phyloP scores from a whole-genome alignment of 1,140 invertebrate genomes.

The Halesus radiatus region DNA sequence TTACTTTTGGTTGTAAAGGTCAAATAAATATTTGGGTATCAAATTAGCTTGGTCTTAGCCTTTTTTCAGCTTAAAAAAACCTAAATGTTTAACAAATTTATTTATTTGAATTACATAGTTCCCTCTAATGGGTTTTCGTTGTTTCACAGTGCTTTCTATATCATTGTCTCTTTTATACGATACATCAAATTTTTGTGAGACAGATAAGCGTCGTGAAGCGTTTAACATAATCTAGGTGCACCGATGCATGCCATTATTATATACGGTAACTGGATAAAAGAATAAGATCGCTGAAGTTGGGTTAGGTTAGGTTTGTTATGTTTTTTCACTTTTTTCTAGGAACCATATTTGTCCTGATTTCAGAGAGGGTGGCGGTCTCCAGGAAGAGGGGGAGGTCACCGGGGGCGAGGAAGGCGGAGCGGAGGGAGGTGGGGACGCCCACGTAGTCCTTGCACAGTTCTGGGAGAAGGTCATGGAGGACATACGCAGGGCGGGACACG shows the following conservation, averaged over 20 bases:
- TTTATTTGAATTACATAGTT: not conserved
- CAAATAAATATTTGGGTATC: too few relatives aligned
- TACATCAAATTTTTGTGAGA: not conserved
- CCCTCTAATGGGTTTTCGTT: not conserved
- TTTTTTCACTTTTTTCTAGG: too few relatives aligned
- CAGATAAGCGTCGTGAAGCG: not conserved
- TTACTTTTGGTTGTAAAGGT: too few relatives aligned
- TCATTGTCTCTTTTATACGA: not conserved
- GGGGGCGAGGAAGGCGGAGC: conserved; percentile 59
- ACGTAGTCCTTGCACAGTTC: conserved; percentile 78
- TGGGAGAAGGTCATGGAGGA: conserved; percentile 86
- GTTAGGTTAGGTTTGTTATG: too few relatives aligned
- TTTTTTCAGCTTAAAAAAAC: too few relatives aligned
- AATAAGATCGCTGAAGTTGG: too few relatives aligned
- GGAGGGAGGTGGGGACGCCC: conserved; percentile 70
- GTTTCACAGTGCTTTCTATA: too few relatives aligned
- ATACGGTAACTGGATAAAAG: too few relatives aligned
- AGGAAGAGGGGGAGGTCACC: conserved; percentile 53
- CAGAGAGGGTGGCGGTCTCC: conserved; percentile 29
- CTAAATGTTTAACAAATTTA: not conserved
- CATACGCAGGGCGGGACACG: conserved; percentile 79
- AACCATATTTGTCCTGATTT: not conserved
- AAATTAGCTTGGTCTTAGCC: too few relatives aligned
- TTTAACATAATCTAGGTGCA: not conserved
- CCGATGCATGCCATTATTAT: too few relatives aligned